Evolutionary conservation across 2,113 vertebrate species (phyloP).

Genomic region (Megaptera novaeangliae): DNA sequence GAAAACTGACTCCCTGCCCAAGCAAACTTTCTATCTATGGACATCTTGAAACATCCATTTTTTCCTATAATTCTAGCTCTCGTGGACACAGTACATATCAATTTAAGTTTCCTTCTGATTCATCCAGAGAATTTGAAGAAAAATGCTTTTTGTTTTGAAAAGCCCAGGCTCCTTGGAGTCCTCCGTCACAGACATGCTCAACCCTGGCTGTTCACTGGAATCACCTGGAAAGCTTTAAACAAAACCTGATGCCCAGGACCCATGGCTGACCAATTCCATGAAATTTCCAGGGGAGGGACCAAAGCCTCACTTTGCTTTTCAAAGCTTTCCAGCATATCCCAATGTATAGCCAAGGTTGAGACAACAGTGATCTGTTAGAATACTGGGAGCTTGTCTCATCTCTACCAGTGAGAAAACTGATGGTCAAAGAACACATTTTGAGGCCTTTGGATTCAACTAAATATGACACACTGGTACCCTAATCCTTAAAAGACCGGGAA

Average conservation of each 20-base stretch:
- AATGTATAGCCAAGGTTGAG: not conserved
- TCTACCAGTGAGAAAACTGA: not conserved
- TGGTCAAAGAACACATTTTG: not conserved
- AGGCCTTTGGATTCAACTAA: not conserved
- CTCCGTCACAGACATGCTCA: fast-evolving
- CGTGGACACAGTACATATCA: not conserved
- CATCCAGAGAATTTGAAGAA: not conserved
- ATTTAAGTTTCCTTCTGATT: not conserved
- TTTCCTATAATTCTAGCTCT: not conserved
- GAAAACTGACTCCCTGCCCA: not conserved
- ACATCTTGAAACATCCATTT: not conserved
- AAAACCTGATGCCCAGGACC: not conserved
- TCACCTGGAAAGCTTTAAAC: not conserved
- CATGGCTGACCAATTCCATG: not conserved
- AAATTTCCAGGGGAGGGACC: not conserved
- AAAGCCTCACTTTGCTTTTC: not conserved
- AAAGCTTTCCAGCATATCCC: not conserved
- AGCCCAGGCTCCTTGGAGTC: not conserved
- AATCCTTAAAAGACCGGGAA: not conserved
- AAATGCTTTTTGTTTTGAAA: not conserved
- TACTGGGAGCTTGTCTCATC: not conserved
- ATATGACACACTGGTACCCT: not conserved
- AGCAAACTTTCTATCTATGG: not conserved
- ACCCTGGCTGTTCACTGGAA: not conserved
- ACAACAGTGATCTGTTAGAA: not conserved